Evolutionary conservation across 2,888 invertebrate genomes (phyloP).

Genomic region (Tyria jacobaeae): DNA sequence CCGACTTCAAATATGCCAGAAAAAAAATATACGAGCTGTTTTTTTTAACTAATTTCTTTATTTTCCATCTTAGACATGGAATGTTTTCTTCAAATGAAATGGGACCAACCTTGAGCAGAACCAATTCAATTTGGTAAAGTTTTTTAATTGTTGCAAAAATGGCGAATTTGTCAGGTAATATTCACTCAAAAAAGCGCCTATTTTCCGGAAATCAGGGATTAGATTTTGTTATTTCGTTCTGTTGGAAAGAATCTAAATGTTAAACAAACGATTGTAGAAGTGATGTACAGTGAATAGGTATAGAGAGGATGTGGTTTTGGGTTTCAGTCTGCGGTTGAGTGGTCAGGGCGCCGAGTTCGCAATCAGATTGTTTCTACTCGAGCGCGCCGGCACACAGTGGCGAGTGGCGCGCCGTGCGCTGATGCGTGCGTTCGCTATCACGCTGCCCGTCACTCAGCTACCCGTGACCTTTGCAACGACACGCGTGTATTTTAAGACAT

Average conservation of each 20-base stretch:
- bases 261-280: slow-evolving; percentile 39
- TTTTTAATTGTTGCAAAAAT: too few relatives aligned
- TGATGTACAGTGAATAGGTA: slow-evolving; percentile 55
- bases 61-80: too few relatives aligned
- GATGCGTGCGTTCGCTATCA: slow-evolving; percentile 46
- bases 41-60: too few relatives aligned
- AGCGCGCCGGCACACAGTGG: slow-evolving; percentile 34
- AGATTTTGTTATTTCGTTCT: background rate
- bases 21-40: too few relatives aligned
- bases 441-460: slow-evolving; percentile 17
- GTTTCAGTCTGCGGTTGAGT: slow-evolving; percentile 77
- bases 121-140: too few relatives aligned
- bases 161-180: too few relatives aligned
- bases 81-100: too few relatives aligned
- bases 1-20: too few relatives aligned
- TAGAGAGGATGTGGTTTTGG: slow-evolving; percentile 62
- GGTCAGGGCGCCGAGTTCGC: slow-evolving; percentile 65
- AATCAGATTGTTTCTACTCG: slow-evolving; percentile 67
- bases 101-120: too few relatives aligned
- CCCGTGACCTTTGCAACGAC: background rate
- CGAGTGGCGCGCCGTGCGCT: slow-evolving; percentile 16
- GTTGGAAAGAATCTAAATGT: background rate
- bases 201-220: too few relatives aligned
- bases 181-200: background rate
- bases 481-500: background rate